A percentile compares a stretch with the other conserved stretches of the same genome.
Evolutionary conservation across 2,888 invertebrate species (phyloP).

Genomic region (Cremastobaeus sp.): DNA sequence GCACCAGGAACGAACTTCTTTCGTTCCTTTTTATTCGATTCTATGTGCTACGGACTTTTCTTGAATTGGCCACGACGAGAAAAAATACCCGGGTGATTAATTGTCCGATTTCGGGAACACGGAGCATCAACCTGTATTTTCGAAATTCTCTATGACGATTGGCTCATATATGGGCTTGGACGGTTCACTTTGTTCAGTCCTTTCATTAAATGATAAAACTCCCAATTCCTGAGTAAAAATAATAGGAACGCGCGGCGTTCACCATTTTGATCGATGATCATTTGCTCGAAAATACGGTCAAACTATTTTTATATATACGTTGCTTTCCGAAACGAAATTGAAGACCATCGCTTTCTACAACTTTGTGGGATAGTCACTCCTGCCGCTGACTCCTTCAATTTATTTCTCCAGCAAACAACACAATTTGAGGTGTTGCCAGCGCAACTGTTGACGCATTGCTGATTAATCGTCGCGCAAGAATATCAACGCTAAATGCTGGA

Average conservation of each 20-base stretch:
- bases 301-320: conserved; percentile 25
- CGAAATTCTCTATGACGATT: conserved; percentile 25
- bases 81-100: conserved; percentile 40
- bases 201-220: conserved; percentile 42
- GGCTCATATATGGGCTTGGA: conserved; percentile 12
- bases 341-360: conserved; percentile 37
- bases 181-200: conserved; percentile 26
- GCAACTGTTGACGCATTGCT: conserved; percentile 37
- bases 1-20: conserved; percentile 8
- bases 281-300: conserved; percentile 31
- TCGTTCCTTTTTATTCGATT: conserved; percentile 27
- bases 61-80: conserved; percentile 21
- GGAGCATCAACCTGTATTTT: conserved; percentile 27
- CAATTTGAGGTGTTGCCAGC: conserved; percentile 35
- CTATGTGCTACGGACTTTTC: conserved; percentile 21
- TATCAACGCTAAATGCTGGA: conserved; percentile 17
- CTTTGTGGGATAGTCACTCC: conserved; percentile 52
- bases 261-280: conserved; percentile 44
- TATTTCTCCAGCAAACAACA: conserved; percentile 38
- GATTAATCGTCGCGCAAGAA: conserved; percentile 41
- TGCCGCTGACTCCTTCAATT: conserved; percentile 50
- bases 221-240: conserved; percentile 24
- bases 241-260: conserved; percentile 43
- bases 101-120: conserved; percentile 29
- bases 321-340: conserved; percentile 36